Percentiles rank a stretch among this genome's conserved stretches.
Conservation (phyloP, 2,113 vertebrate species). For the Antechinus stuartii region DNA sequence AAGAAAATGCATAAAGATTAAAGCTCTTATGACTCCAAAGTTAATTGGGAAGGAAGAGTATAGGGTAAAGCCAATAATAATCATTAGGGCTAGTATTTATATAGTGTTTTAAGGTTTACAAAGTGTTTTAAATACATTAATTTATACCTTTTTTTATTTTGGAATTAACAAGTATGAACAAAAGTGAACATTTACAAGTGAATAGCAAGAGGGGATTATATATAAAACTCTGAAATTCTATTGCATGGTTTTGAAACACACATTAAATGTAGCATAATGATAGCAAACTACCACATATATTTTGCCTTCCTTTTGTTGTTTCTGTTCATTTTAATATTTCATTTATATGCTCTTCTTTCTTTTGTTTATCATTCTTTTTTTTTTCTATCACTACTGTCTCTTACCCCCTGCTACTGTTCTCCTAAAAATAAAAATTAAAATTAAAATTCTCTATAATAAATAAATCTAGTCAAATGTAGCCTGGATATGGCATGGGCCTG, state of each 20-base stretch:
- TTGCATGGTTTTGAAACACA: not conserved
- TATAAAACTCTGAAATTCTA: not conserved
- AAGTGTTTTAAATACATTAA: not conserved
- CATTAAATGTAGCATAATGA: not conserved
- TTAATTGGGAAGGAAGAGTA: not conserved
- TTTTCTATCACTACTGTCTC: not conserved
- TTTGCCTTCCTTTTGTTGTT: not conserved
- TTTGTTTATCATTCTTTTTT: not conserved
- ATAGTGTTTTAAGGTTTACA: not conserved
- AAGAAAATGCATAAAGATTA: not conserved
- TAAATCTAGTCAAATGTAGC: not conserved
- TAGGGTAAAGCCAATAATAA: not conserved
- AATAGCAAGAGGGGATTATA: not conserved
- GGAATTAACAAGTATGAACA: not conserved
- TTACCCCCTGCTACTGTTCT: rapidly evolving
- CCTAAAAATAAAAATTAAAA: not conserved
- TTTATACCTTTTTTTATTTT: not conserved
- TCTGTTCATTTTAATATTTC: not conserved
- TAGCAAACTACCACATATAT: not conserved
- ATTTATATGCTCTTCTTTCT: not conserved
- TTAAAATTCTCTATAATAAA: not conserved
- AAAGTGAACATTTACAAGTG: not conserved
- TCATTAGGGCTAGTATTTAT: not conserved
- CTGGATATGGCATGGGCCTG: not conserved
- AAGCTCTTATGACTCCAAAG: not conserved